Evolutionary conservation across 1,140 invertebrate species (phyloP), one percentile per base, ranked within the genome.

Genomic region (Camponotus vicinus): DNA sequence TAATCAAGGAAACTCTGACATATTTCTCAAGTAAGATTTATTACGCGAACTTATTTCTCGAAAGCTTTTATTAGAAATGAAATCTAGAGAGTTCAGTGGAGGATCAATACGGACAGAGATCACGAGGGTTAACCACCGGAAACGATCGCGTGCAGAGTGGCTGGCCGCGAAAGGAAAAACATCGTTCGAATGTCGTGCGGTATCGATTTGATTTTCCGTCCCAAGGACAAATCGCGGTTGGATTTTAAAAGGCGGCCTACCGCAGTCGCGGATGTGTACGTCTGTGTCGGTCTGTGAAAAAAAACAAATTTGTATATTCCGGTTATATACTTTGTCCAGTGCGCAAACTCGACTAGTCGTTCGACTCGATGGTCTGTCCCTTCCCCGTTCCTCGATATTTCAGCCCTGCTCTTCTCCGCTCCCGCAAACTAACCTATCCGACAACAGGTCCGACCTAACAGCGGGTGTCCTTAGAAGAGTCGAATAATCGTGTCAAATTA

Each of bases 341-440:
- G 87, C 90, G 90, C 90, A 89, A 86, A 91, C 90, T 91, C 85
- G 87, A 91, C 87, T 82, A 27, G 85, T 89, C 77, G 89, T 90
- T 88, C 80, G 86, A 82, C 89, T 90, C 86, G 70, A 61, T 66
- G 88, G 69, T 73, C 86, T 70, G 49, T 49, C 21, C 27, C 13
- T 1, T 6, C 34, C 40, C 61, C 40, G 40, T 57, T 42, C 37
- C 49, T 27, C 34, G 57, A 63, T 18, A 40, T 52, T 52, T 8
- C 49, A 18, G 11, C 11, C 49, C 8, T 13, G 13, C 49, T 21
- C 42, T 32, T 45, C 5, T 0, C 15, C 11, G 34, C 40, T 64
- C 34, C 40, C 4, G 3, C 55, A 7, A 32, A 55, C 57, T 83
- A 77, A 89, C 86, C 63, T 86, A 64, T 86, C 88, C 69, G 37